Percentiles rank a stretch among this genome's conserved stretches.
Evolutionary conservation across 2,113 vertebrate species (phyloP).

Genomic region (Ovis aries): ARS-UI_Ramb_v3.0 NC_056077.1:11924001-11924500

Average conservation of each 20-base stretch:
- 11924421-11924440: neutral
- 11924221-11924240: neutral
- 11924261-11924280: neutral
- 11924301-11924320: neutral
- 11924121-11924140: neutral
- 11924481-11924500: rapidly evolving
- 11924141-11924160: neutral
- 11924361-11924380: neutral
- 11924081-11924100: rapidly evolving
- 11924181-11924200: neutral
- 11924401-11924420: neutral
- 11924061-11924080: neutral
- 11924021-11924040: neutral
- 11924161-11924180: neutral
- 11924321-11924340: neutral
- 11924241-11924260: neutral
- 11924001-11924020: neutral
- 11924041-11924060: neutral
- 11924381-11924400: neutral
- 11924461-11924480: neutral
- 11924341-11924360: neutral
- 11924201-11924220: neutral
- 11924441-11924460: neutral
- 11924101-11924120: neutral
- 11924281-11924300: neutral